phyloP scores from a whole-genome alignment of 2,888 invertebrate genomes.

The Danaus chrysippus region DNA sequence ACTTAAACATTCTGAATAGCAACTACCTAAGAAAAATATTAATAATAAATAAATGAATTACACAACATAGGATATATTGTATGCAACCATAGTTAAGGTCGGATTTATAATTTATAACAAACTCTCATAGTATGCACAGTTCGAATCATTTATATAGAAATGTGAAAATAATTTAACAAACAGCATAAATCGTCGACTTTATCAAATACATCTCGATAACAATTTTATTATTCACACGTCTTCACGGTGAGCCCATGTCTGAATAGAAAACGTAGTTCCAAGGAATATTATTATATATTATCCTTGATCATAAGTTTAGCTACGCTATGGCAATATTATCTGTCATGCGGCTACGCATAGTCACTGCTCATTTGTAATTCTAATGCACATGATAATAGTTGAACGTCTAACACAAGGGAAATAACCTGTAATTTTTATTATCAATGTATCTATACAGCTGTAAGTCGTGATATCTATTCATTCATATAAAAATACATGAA shows the following conservation, averaged over 20 bases:
- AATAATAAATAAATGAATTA: too few species aligned
- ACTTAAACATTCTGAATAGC: too few species aligned
- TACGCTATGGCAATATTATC: slow-evolving; percentile 46
- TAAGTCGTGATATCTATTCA: neutral
- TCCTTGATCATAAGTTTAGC: slow-evolving; percentile 55
- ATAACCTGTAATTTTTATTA: slow-evolving; percentile 22
- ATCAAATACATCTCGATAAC: slow-evolving; percentile 26
- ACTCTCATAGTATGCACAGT: neutral
- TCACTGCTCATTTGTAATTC: slow-evolving; percentile 55
- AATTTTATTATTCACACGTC: slow-evolving; percentile 30
- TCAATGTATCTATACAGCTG: neutral
- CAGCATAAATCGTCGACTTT: slow-evolving; percentile 18
- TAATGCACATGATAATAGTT: slow-evolving; percentile 39
- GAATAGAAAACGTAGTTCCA: slow-evolving; percentile 39
- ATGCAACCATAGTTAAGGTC: slow-evolving; percentile 12
- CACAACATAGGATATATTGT: too few species aligned
- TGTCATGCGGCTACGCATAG: slow-evolving; percentile 39
- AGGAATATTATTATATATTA: slow-evolving; percentile 49
- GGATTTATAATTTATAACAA: neutral
- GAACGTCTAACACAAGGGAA: slow-evolving; percentile 25
- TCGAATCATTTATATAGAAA: slow-evolving; percentile 11
- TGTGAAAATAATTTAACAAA: slow-evolving; percentile 26
- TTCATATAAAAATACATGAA: neutral
- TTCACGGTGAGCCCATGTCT: slow-evolving; percentile 31
- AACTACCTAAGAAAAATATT: too few species aligned